phyloP scores from a whole-genome alignment of 2,888 invertebrate species.

The Lithophane socia region DNA sequence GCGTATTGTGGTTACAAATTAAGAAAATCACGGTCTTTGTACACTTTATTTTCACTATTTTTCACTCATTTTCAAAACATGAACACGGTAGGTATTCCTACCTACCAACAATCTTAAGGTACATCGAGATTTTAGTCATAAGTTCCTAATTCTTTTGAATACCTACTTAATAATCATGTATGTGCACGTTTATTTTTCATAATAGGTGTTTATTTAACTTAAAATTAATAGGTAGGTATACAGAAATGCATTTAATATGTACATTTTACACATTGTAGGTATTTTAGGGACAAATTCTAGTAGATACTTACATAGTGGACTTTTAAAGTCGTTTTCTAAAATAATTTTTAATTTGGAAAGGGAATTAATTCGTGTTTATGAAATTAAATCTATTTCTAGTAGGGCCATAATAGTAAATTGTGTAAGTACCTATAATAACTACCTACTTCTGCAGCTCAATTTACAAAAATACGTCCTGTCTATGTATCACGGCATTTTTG shows the following conservation, averaged over 20 bases:
- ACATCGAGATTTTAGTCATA: neutral
- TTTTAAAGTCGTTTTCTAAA: constrained; percentile 1
- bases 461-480: neutral
- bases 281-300: neutral
- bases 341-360: neutral
- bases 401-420: neutral
- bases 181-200: constrained; percentile 8
- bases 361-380: neutral
- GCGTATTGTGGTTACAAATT: neutral
- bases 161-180: neutral
- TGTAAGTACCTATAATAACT: neutral
- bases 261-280: constrained; percentile 28
- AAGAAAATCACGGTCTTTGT: constrained; percentile 32
- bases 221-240: constrained; percentile 18
- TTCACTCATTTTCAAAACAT: constrained; percentile 27
- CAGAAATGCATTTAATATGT: constrained; percentile 45
- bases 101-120: constrained; percentile 3
- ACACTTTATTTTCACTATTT: constrained; percentile 45
- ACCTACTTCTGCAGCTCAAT: neutral
- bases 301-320: neutral
- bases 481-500: neutral
- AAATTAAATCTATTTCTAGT: neutral
- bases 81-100: neutral
- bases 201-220: constrained; percentile 18
- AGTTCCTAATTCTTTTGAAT: constrained; percentile 1